Evolutionary conservation across 2,797 vertebrate genomes (phyloP).

Genomic region (Threskiornis aethiopicus): DNA sequence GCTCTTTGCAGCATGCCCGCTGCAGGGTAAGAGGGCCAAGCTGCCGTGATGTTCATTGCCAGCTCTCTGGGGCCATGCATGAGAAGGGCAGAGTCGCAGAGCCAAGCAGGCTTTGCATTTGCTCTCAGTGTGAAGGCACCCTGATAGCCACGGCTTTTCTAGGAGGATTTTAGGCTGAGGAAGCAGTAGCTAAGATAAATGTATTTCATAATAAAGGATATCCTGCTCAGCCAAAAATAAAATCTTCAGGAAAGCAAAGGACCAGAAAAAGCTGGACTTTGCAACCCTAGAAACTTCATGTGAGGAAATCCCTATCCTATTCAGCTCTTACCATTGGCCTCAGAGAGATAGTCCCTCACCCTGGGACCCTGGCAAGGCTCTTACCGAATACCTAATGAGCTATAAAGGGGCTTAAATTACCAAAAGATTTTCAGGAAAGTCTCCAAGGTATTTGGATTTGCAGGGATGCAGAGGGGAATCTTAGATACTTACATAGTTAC

Average conservation of each 20-base stretch:
- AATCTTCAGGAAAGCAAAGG: neutral
- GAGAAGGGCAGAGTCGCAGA: neutral
- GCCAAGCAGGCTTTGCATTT: neutral
- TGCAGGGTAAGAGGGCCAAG: neutral
- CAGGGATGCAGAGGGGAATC: neutral
- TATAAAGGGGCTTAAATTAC: neutral
- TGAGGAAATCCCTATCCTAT: neutral
- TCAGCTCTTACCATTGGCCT: neutral
- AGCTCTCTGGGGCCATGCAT: neutral
- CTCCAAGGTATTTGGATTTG: conserved; percentile 5
- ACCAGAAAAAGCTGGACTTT: neutral
- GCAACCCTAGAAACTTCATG: neutral
- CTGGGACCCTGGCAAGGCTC: neutral
- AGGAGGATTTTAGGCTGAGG: neutral
- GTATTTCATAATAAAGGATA: neutral
- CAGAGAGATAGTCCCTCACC: neutral
- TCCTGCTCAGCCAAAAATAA: neutral
- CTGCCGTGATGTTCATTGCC: accelerated
- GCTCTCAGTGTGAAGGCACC: neutral
- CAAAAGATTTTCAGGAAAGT: conserved; percentile 4
- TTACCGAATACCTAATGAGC: neutral
- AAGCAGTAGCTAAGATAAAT: neutral
- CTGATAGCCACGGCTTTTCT: neutral
- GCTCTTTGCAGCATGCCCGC: neutral
- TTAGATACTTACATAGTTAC: neutral